Evolutionary conservation across 2,797 vertebrate genomes (phyloP).

Genomic region (Rachycentron canadum): DNA sequence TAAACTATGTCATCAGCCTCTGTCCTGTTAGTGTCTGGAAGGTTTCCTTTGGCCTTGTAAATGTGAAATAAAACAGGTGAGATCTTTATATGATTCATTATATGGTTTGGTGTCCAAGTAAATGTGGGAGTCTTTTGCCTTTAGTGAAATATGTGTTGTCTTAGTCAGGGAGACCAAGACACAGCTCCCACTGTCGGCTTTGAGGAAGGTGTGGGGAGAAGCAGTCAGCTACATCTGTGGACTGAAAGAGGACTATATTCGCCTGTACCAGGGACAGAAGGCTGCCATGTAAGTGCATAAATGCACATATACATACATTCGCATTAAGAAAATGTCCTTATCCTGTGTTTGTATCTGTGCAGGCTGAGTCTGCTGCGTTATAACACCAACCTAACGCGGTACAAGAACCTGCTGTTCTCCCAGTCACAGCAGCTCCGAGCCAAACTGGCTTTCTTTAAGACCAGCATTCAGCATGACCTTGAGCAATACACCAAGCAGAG

Average conservation of each 20-base stretch:
- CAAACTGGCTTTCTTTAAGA: slow-evolving; percentile 96
- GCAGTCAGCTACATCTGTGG: slow-evolving; percentile 97
- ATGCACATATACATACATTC: neutral
- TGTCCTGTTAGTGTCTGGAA: neutral
- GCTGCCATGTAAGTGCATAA: slow-evolving; percentile 90
- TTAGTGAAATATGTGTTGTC: slow-evolving; percentile 32
- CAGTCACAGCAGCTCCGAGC: slow-evolving; percentile 96
- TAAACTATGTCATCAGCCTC: neutral
- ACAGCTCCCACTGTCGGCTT: slow-evolving; percentile 91
- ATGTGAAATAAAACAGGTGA: neutral
- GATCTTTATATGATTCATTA: neutral
- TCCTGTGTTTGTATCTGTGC: slow-evolving; percentile 40
- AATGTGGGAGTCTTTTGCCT: neutral
- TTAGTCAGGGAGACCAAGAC: slow-evolving; percentile 96
- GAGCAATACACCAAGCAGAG: slow-evolving; percentile 96
- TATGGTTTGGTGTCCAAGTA: too few species aligned
- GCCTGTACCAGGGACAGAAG: slow-evolving; percentile 95
- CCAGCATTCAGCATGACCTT: slow-evolving; percentile 95
- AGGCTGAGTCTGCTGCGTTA: slow-evolving; percentile 98
- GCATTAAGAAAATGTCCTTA: slow-evolving; percentile 9
- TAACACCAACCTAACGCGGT: slow-evolving; percentile 96
- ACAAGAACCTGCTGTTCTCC: slow-evolving; percentile 96
- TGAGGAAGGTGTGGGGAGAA: slow-evolving; percentile 98
- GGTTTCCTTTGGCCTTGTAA: neutral
- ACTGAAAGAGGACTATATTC: slow-evolving; percentile 96